Percentiles rank a stretch among this genome's conserved stretches.
These are phyloP conservation scores for Acomys russatus DNA, from an alignment of 2,797 vertebrate species.

Conservation along the genomic window DNA sequence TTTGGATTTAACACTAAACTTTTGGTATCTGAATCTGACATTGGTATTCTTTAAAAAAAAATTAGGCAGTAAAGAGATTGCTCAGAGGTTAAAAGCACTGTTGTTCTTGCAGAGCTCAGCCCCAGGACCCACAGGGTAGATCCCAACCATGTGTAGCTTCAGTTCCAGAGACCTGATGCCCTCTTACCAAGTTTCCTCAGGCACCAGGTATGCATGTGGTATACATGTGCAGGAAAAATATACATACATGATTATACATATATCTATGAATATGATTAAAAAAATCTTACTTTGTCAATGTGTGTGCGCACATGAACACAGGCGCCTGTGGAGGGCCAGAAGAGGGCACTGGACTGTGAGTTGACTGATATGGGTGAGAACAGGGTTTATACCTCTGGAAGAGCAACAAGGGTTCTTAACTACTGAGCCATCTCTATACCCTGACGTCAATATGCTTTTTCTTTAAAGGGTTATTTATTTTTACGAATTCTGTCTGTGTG, in stretches of 20 bases:
- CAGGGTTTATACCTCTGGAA: neutral
- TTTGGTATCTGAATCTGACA: constrained; percentile 49
- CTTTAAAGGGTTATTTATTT: neutral
- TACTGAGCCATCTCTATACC: neutral
- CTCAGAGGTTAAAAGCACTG: neutral
- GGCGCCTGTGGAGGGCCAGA: neutral
- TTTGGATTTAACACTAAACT: constrained; percentile 58
- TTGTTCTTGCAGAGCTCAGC: neutral
- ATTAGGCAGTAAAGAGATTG: neutral
- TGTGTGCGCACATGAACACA: neutral
- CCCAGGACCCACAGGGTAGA: neutral
- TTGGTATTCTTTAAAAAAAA: constrained; percentile 7
- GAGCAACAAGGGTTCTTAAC: neutral
- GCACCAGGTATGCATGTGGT: neutral
- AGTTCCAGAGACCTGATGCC: neutral
- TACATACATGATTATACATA: neutral
- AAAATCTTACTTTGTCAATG: neutral
- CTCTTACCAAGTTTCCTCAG: neutral
- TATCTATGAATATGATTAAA: too few species aligned
- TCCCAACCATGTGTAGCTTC: neutral
- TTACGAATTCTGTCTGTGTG: too few species aligned
- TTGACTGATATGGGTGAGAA: neutral
- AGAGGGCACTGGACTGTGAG: neutral
- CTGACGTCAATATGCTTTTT: neutral
- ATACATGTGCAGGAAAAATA: neutral